A percentile compares a stretch with the other conserved stretches of the same genome.
phyloP scores from a whole-genome alignment of 2,113 vertebrate genomes.

The Aspiorhynchus laticeps region DNA sequence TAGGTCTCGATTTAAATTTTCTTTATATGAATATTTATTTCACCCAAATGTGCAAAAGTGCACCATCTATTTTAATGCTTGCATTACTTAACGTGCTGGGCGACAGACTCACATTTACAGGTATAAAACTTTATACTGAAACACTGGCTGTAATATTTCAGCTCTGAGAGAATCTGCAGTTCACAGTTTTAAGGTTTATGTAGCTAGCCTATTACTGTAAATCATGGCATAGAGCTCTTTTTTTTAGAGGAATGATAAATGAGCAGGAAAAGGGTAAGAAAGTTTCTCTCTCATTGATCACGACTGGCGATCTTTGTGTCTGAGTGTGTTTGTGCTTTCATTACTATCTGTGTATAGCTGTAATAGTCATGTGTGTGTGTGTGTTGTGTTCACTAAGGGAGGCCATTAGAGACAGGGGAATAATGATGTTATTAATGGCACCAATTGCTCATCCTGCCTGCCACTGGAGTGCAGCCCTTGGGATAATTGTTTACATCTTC shows the following conservation, averaged over 20 bases:
- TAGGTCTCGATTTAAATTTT: background rate
- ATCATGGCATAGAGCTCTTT: background rate
- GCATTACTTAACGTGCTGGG: constrained; percentile 20
- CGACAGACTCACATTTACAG: background rate
- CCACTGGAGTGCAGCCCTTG: constrained; percentile 48
- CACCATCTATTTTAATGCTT: constrained; percentile 2
- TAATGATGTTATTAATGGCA: constrained; percentile 56
- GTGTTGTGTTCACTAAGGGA: constrained; percentile 45
- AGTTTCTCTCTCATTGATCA: constrained; percentile 48
- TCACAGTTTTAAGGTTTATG: constrained; percentile 9
- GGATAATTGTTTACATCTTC: constrained; percentile 60
- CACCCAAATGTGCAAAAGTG: background rate
- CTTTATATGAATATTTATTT: background rate
- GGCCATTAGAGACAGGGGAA: constrained; percentile 58
- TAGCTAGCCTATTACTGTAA: background rate
- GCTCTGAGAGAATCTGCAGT: constrained; percentile 17
- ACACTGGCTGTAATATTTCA: background rate
- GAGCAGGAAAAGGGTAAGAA: constrained; percentile 25
- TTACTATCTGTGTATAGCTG: constrained; percentile 33
- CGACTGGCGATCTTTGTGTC: constrained; percentile 20
- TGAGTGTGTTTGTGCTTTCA: constrained; percentile 11
- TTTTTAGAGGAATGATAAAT: constrained; percentile 25
- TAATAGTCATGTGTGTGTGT: constrained; percentile 11
- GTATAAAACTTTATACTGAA: background rate
- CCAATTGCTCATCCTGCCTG: constrained; percentile 56